Percentiles rank a stretch among this genome's conserved stretches.
Evolutionary conservation across 2,113 vertebrate species (phyloP).

Genomic region (Heterochromis multidens): DNA sequence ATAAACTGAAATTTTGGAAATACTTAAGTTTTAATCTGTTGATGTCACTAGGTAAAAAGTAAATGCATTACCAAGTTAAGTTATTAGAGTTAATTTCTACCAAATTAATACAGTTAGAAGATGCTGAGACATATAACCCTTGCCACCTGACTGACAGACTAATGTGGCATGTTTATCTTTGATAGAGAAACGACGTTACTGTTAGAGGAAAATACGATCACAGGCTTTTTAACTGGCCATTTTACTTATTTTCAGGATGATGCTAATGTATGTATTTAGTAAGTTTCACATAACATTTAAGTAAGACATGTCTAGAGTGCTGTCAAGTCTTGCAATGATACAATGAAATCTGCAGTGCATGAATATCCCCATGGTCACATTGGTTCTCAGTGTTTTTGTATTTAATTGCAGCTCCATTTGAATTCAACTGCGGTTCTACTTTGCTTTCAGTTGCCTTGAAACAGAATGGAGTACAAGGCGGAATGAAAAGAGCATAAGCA

Average conservation of each 20-base stretch:
- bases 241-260: not conserved
- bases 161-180: no score
- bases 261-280: not conserved
- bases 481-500: constrained; percentile 57
- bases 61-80: not conserved
- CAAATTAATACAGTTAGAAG: not conserved
- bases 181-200: not conserved
- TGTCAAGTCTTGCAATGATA: constrained; percentile 7
- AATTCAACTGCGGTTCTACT: constrained; percentile 33
- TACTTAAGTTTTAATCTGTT: not conserved
- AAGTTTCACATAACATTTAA: not conserved
- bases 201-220: not conserved
- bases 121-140: not conserved
- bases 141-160: not conserved
- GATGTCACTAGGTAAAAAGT: not conserved
- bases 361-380: constrained; percentile 20
- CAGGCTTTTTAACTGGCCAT: not conserved
- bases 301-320: not conserved
- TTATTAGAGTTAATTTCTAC: not conserved
- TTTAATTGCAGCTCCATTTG: constrained; percentile 52
- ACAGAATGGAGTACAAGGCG: constrained; percentile 29
- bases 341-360: constrained; percentile 18
- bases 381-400: constrained; percentile 28
- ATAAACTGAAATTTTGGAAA: not conserved
- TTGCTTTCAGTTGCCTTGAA: constrained; percentile 50